Percentiles rank a stretch among this genome's conserved stretches.
Conservation (phyloP, 1,140 invertebrate genomes). For the Carcinoscorpius rotundicauda region DNA sequence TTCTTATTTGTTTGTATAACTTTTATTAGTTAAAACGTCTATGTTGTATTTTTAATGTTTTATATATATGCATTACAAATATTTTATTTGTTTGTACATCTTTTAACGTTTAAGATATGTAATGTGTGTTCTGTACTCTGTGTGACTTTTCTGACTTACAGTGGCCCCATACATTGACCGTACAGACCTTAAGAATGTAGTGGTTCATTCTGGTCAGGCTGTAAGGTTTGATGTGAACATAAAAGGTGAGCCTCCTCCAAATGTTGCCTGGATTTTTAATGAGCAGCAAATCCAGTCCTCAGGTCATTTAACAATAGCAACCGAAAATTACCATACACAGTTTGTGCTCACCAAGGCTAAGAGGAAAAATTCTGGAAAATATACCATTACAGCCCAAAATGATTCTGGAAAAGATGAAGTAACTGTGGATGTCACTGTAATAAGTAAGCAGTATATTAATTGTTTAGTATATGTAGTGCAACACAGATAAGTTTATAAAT, state of each 20-base stretch:
- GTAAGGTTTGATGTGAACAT: slow-evolving; percentile 78
- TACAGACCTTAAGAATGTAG: slow-evolving; percentile 74
- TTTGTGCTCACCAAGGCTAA: slow-evolving; percentile 71
- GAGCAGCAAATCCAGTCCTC: slow-evolving; percentile 35
- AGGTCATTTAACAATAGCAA: slow-evolving; percentile 41
- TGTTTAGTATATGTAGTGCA: too few species aligned
- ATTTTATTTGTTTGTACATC: too few species aligned
- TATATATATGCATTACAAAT: slow-evolving; percentile 6
- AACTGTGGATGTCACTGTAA: slow-evolving; percentile 70
- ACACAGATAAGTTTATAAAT: too few species aligned
- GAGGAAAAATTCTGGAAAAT: slow-evolving; percentile 73
- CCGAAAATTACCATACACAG: slow-evolving; percentile 48
- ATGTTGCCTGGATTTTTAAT: slow-evolving; percentile 71
- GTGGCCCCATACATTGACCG: slow-evolving; percentile 87
- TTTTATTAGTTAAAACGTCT: background rate
- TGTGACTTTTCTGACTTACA: slow-evolving; percentile 25
- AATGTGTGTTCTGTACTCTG: background rate
- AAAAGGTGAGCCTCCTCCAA: slow-evolving; percentile 75
- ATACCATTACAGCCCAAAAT: slow-evolving; percentile 83
- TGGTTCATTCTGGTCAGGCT: slow-evolving; percentile 69
- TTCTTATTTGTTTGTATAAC: too few species aligned
- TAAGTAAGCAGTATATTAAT: slow-evolving; percentile 33
- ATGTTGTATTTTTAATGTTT: background rate
- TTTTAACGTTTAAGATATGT: too few species aligned
- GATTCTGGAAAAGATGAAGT: slow-evolving; percentile 87